These are phyloP conservation scores for Rallus limicola DNA, from an alignment of 2,113 vertebrate genomes.

Conservation along the genomic window DNA sequence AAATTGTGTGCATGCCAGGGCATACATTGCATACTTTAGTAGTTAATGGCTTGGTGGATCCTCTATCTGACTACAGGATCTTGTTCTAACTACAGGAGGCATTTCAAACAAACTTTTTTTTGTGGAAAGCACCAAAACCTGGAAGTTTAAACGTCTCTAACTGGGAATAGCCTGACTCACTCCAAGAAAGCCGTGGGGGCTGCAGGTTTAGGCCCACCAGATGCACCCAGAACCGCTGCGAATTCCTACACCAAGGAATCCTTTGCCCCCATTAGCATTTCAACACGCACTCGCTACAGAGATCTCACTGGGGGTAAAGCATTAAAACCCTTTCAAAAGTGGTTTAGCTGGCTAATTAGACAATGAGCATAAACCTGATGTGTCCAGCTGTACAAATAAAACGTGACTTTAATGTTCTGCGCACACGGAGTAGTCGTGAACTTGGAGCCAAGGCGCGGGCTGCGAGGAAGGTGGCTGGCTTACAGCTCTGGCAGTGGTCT, in stretches of 20 bases:
- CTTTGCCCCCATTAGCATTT: constrained; percentile 59
- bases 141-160: neutral
- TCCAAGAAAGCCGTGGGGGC: neutral
- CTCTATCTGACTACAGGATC: neutral
- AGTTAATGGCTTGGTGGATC: neutral
- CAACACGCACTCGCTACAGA: constrained; percentile 37
- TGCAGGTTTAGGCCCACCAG: neutral
- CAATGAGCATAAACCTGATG: constrained; percentile 51
- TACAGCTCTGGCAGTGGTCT: neutral
- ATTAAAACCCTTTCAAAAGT: constrained; percentile 55
- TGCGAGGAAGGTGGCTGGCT: constrained; percentile 32
- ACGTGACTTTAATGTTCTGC: constrained; percentile 51
- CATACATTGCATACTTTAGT: neutral
- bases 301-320: constrained; percentile 57
- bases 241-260: constrained; percentile 48
- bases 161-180: neutral
- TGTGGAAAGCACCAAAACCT: neutral
- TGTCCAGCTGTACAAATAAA: constrained; percentile 73
- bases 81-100: neutral
- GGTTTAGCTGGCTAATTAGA: constrained; percentile 64
- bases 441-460: constrained; percentile 11
- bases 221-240: constrained; percentile 18
- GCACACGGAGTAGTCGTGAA: constrained; percentile 22
- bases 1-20: neutral
- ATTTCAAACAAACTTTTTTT: neutral